Evolutionary conservation across 2,113 vertebrate genomes (phyloP).

Genomic region (Taxidea taxus): DNA sequence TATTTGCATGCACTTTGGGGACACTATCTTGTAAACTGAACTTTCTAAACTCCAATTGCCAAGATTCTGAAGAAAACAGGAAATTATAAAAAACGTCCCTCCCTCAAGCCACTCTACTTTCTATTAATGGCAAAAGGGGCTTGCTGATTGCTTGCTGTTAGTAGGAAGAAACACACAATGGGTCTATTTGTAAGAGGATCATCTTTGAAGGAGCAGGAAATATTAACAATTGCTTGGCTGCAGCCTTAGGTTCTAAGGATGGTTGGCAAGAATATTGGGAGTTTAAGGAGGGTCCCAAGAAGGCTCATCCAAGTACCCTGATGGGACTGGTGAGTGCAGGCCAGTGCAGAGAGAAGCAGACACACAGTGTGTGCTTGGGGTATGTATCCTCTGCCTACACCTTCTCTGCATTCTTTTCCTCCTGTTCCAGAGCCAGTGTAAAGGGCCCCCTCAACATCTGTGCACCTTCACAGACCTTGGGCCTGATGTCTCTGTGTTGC

Average conservation of each 20-base stretch:
- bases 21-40: slow-evolving; percentile 17
- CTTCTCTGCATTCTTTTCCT: neutral
- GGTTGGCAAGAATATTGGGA: neutral
- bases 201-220: slow-evolving; percentile 19
- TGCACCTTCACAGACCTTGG: slow-evolving; percentile 68
- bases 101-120: slow-evolving; percentile 4
- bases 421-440: neutral
- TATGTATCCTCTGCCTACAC: neutral
- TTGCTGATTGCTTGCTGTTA: slow-evolving; percentile 9
- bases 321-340: neutral
- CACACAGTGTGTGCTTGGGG: neutral
- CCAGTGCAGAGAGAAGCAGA: neutral
- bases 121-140: slow-evolving; percentile 16
- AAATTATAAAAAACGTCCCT: slow-evolving; percentile 25
- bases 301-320: neutral
- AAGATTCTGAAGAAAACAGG: slow-evolving; percentile 31
- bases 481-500: slow-evolving; percentile 59
- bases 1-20: slow-evolving; percentile 50
- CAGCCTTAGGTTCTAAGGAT: neutral
- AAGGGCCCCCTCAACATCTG: slow-evolving; percentile 39
- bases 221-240: slow-evolving; percentile 10
- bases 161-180: slow-evolving; percentile 34
- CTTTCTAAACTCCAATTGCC: neutral
- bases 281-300: neutral
- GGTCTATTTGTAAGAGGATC: slow-evolving; percentile 46